Base-by-base conservation (phyloP, 2,888 invertebrate genomes). In the Galeopsomyia nigrocyanea region DNA sequence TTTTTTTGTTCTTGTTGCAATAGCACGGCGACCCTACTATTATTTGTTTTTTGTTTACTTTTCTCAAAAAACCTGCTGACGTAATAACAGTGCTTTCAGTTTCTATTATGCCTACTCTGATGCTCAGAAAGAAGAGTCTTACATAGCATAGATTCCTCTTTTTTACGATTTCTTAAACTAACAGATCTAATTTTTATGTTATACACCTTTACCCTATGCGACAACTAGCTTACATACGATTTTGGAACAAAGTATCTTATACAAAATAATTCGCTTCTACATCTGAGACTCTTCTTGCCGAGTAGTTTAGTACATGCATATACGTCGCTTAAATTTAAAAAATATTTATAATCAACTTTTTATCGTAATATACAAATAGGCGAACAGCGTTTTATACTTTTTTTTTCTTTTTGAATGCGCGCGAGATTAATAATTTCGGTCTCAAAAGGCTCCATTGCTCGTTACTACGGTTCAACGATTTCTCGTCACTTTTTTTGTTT, bases 21-120 rank as follows among this genome's bases (percentile, higher is more conserved):
- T 75, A 78, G 79, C 79, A 81, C 79, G 80, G 79, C 80, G 80
- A 81, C 80, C 79, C 79, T 80, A 78, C 77, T 76, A 47, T 73
- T 75, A 71, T 64, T 56, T 55, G 14, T 71, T 57, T 60, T 77
- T 75, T 26, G 64, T 51, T 22, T 9, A 49, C 26, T 58, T 50
- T 49, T 66, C 19, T 16, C 21, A 17, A 46, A 19, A 39, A 17
- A 7, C 46, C 39, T 26, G 62, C 57, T 31, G 46, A 21, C 13
- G 10, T 60, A n/a, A n/a, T 50, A 50, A 49, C 16, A 56, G 22
- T 64, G 60, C 22, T 62, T 65, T 17, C 39, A 13, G 1, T 39
- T 39, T 39, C 13, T 51, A 51, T 68, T 64, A 49, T 53, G 65
- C 47, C 50, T 50, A 50, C 46, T 73, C 51, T 51, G 39, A 53